These are phyloP conservation scores for Aethina tumida DNA, from an alignment of 1,140 invertebrate species.

Conservation along the genomic window DNA sequence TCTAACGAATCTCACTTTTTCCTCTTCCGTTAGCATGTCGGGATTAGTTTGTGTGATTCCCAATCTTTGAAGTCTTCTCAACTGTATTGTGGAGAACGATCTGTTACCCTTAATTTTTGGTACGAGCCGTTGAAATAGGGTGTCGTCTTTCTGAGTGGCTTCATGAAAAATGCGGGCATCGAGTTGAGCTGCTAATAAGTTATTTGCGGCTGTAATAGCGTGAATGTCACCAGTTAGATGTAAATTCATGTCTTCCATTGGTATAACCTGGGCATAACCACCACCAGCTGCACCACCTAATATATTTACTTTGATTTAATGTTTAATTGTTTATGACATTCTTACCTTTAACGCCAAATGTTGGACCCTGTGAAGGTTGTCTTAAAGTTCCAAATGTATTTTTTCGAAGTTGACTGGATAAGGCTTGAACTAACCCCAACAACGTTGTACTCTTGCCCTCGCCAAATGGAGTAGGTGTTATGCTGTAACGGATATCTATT, in stretches of 20 bases:
- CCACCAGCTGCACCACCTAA: slow-evolving; percentile 37
- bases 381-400: slow-evolving; percentile 92
- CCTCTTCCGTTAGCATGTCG: slow-evolving; percentile 64
- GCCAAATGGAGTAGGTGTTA: slow-evolving; percentile 93
- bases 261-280: slow-evolving; percentile 90
- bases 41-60: slow-evolving; percentile 87
- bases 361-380: slow-evolving; percentile 98
- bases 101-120: slow-evolving; percentile 65
- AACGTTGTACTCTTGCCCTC: slow-evolving; percentile 97
- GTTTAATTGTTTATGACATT: no score
- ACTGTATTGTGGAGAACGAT: slow-evolving; percentile 75
- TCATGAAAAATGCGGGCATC: slow-evolving; percentile 97
- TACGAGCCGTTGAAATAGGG: slow-evolving; percentile 80
- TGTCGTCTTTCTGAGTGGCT: slow-evolving; percentile 75
- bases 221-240: slow-evolving; percentile 99
- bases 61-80: slow-evolving; percentile 67
- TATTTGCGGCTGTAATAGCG: slow-evolving; percentile 95
- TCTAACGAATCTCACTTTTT: slow-evolving; percentile 70
- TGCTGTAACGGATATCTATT: slow-evolving; percentile 43
- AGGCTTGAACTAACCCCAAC: slow-evolving; percentile 86
- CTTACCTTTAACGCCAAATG: slow-evolving; percentile 92
- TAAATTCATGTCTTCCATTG: slow-evolving; percentile 99
- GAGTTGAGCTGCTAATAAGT: slow-evolving; percentile 87
- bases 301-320: not conserved
- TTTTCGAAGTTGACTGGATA: slow-evolving; percentile 71